Evolutionary conservation across 1,140 invertebrate species (phyloP).

Genomic region (Drosophila santomea): DNA sequence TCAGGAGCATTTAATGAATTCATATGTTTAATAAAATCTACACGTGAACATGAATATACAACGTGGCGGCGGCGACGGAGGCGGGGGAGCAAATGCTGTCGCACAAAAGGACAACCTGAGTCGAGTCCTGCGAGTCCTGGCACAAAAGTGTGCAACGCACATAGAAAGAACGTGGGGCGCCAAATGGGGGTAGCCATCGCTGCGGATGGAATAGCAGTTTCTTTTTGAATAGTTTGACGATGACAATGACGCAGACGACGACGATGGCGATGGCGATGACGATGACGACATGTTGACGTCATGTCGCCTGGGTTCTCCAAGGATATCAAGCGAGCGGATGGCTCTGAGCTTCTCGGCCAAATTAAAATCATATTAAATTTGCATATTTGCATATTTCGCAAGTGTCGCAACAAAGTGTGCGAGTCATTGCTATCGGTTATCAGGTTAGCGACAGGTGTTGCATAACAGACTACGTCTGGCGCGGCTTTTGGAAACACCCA

Average conservation of each 20-base stretch:
- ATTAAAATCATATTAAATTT: conserved; percentile 84
- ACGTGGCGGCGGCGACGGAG: not conserved
- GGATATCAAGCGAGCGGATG: not conserved
- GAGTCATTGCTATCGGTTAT: conserved; percentile 47
- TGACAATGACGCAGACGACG: conserved; percentile 50
- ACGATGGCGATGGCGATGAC: conserved; percentile 22
- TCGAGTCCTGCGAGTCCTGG: conserved; percentile 16
- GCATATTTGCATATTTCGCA: conserved; percentile 77
- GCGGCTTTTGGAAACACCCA: conserved; percentile 16
- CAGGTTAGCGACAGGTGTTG: conserved; percentile 51
- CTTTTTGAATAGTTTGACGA: conserved; percentile 65
- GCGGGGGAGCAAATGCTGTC: not conserved
- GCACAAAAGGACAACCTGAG: conserved; percentile 53
- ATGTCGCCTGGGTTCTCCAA: conserved; percentile 1
- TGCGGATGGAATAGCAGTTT: conserved; percentile 21
- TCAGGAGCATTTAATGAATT: conserved; percentile 78
- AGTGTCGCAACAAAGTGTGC: conserved; percentile 30
- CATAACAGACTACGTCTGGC: conserved; percentile 21
- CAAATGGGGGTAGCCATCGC: not conserved
- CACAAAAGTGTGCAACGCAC: conserved; percentile 60
- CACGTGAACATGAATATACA: conserved; percentile 69
- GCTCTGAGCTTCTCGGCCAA: conserved; percentile 48
- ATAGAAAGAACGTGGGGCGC: conserved; percentile 2
- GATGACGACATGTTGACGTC: conserved; percentile 40
- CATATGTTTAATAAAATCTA: conserved; percentile 84